Evolutionary conservation across 2,797 vertebrate species (phyloP), one percentile per base, ranked within the genome.

Genomic region (Pseudocheirus occidentalis): DNA sequence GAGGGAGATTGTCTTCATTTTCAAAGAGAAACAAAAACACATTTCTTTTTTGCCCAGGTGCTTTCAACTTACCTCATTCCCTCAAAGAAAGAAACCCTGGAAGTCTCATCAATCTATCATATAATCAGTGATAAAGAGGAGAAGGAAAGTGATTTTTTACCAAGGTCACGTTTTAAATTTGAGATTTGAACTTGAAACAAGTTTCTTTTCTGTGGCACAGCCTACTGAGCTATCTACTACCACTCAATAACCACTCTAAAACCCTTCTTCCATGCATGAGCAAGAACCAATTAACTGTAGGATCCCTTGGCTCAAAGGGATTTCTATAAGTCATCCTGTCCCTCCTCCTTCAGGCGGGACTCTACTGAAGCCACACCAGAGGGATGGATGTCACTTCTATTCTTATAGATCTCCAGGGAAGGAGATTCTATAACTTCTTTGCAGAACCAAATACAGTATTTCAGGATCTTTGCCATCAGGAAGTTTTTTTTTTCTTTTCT

Each of bases 31-130:
- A 50, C 21, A 87, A 27, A 50, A 53, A 90, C n/a, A 27, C 0
- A 1, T 59, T 95, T 91, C 21, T 40, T 50, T 81, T 31, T 14
- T 0, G 34, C 27, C 34, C 12, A n/a, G 29, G 27, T 31, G 53
- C 59, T 56, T 96, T 52, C 90, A 40, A 13, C 29, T 94, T 16
- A 55, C 29, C 46, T 57, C 59, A 52, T 55, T 95, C 92, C 90
- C 94, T 54, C n/a, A 91, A 96, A 93, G n/a, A 24, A 40, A 87
- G 73, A 10, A 7, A 34, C 90, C 62, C 94, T 56, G 92, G 66
- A 94, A 93, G 31, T 57, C 34, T 92, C 31, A 54, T 94, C 91
- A 56, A 46, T 59, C 54, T n/a, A 91, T 53, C 29, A 12, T 56
- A 50, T 29, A 40, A 53, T 29, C 5, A 40, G n/a, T 34, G 28